These are phyloP conservation scores for Chymomyza procnemis DNA, from an alignment of 2,888 invertebrate genomes.

Conservation along the genomic window DNA sequence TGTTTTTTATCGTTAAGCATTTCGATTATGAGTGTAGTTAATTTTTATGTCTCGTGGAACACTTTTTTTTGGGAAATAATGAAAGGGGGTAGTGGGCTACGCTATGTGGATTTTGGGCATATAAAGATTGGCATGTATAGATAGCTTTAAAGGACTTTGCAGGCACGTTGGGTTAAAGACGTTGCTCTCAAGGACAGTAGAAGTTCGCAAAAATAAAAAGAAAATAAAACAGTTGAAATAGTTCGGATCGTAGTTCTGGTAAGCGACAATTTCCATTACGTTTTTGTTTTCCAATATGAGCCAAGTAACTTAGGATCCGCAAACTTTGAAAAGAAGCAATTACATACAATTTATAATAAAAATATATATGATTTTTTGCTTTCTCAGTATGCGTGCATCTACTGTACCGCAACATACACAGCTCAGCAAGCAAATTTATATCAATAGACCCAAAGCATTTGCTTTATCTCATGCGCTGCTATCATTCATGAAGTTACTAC, in stretches of 20 bases:
- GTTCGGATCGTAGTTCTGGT: no score
- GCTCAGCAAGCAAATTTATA: background rate
- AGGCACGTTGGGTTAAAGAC: background rate
- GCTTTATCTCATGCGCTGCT: background rate
- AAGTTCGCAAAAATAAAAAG: no score
- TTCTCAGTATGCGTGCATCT: background rate
- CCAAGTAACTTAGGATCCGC: no score
- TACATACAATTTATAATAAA: no score
- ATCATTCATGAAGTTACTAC: background rate
- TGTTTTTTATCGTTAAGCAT: constrained; percentile 47
- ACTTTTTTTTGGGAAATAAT: constrained; percentile 39
- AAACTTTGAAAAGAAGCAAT: no score
- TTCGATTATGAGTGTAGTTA: constrained; percentile 64
- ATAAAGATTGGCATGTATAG: background rate
- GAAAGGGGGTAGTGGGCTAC: background rate
- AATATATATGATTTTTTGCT: no score
- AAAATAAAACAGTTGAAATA: no score
- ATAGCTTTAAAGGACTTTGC: background rate
- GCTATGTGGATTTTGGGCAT: no score
- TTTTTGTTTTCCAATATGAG: no score
- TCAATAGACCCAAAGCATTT: background rate
- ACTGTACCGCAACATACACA: background rate
- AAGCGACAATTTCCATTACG: no score
- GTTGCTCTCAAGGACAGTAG: no score
- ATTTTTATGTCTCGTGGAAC: constrained; percentile 57